Conservation (phyloP, 2,113 vertebrate species). For the Sapajus apella region DNA sequence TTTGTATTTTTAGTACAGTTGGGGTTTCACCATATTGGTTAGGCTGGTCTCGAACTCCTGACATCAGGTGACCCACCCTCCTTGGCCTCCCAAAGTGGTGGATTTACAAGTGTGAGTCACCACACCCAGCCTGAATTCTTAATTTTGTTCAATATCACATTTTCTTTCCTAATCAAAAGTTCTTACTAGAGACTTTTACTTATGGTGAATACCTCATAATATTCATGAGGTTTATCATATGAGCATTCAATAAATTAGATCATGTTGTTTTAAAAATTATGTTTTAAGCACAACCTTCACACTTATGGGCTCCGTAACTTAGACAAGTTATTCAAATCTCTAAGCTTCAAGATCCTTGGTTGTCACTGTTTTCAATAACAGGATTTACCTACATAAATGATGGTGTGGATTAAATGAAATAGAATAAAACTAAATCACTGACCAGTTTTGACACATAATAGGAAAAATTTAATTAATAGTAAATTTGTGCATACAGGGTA, state of each 20-base stretch:
- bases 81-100: too few relatives aligned
- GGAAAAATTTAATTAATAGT: not conserved
- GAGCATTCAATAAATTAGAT: not conserved
- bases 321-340: not conserved
- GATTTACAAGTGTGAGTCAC: too few relatives aligned
- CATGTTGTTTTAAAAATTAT: not conserved
- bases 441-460: not conserved
- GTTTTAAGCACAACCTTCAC: not conserved
- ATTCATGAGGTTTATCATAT: not conserved
- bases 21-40: too few relatives aligned
- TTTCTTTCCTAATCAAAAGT: not conserved
- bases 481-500: accelerated
- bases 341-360: not conserved
- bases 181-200: not conserved
- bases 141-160: not conserved
- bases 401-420: not conserved
- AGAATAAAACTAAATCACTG: not conserved
- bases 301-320: not conserved
- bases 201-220: not conserved
- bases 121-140: not conserved
- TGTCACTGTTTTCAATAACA: not conserved
- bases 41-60: too few relatives aligned
- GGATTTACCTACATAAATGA: not conserved
- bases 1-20: too few relatives aligned
- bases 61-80: too few relatives aligned